Conservation (phyloP, 2,113 vertebrate species). For the Pseudois nayaur region DNA sequence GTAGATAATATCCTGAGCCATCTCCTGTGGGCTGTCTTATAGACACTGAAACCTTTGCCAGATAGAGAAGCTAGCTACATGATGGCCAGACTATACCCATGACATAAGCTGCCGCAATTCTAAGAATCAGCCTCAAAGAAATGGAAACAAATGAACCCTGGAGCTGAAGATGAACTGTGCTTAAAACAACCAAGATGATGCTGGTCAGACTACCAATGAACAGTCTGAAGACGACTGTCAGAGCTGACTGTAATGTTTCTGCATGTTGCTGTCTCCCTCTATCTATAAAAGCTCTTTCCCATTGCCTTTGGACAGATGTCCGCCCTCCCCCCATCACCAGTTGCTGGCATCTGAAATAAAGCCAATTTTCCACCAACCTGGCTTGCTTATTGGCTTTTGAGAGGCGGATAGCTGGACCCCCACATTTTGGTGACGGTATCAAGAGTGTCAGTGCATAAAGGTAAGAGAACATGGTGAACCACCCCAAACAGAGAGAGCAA, state of each 20-base stretch:
- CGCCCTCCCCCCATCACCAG: neutral
- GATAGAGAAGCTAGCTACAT: neutral
- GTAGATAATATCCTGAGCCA: neutral
- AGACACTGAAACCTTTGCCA: neutral
- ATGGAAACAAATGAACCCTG: neutral
- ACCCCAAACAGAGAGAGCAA: neutral
- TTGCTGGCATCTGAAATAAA: neutral
- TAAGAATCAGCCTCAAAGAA: neutral
- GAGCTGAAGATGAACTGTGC: neutral
- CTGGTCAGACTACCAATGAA: neutral
- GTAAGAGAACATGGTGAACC: neutral
- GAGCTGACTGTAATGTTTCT: neutral
- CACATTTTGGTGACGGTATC: neutral
- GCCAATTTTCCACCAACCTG: neutral
- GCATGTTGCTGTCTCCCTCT: neutral
- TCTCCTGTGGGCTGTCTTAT: neutral
- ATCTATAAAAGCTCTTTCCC: neutral
- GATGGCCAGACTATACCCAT: neutral
- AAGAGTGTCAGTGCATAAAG: neutral
- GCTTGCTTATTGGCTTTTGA: neutral
- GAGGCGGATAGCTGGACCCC: neutral
- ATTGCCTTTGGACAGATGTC: neutral
- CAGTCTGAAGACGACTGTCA: rapidly evolving
- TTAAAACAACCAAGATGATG: neutral
- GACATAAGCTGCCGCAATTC: neutral